Evolutionary conservation across 2,888 invertebrate genomes (phyloP), one percentile per base, ranked within the genome.

Genomic region (Vanessa cardui): DNA sequence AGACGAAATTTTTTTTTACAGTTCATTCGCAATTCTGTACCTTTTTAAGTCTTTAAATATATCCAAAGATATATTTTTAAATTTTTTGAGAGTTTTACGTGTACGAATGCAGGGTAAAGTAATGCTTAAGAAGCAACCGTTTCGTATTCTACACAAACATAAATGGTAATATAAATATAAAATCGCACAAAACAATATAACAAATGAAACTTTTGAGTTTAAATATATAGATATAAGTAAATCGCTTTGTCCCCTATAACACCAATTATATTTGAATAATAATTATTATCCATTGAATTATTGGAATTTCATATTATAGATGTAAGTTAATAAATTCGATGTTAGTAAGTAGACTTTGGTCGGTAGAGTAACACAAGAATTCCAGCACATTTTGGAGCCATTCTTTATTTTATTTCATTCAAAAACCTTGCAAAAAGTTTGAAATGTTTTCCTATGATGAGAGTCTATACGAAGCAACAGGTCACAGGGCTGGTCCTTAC

Each of bases 311-410:
- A 77, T 74, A 84, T 79, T 56, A 18, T 56, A 56, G 56, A 39
- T n/a, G 39, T 56, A 56, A 56, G 56, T 33, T 39, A 26, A 56
- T 39, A 56, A 56, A 83, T 74, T 90, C 75, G 88, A 81, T 92
- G 92, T 92, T 92, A 90, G 90, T 76, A 75, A 76, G 80, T 90
- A 92, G 90, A 80, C 83, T 80, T 85, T 88, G 92, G 90, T 91
- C 90, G 90, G 89, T 90, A 90, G 89, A 87, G 33, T 63, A 64
- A 64, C 20, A 45, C 9, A 46, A 54, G 21, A 60, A 58, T 58
- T 56, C 56, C 68, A 21, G 44, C 54, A 60, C 12, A 12, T 39
- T 39, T 39, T 39, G 52, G 56, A 56, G 56, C 56, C n/a, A 39
- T 39, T 39, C 39, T 4, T 12, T 39, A 4, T 12, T 39, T 3